Conservation (phyloP, 2,113 vertebrate genomes). For the Muntiacus muntjak region DNA sequence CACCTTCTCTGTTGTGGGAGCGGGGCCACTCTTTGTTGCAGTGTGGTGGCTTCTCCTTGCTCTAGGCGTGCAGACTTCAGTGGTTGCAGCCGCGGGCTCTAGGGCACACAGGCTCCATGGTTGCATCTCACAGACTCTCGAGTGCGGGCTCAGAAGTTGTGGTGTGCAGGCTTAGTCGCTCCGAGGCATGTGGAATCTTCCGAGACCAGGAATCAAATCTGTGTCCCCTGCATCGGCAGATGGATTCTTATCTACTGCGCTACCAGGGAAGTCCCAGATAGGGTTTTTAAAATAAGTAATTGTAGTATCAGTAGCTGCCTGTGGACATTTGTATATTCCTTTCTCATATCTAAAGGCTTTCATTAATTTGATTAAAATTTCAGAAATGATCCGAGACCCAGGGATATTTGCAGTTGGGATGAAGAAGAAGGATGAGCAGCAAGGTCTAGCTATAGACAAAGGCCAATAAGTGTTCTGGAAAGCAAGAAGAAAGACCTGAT, state of each 20-base stretch:
- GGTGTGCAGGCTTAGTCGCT: not conserved
- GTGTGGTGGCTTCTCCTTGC: not conserved
- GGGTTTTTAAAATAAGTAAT: not conserved
- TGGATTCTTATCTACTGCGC: not conserved
- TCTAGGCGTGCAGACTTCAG: not conserved
- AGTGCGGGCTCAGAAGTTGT: not conserved
- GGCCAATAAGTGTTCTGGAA: not conserved
- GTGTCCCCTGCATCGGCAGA: not conserved
- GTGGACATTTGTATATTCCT: not conserved
- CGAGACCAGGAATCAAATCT: not conserved
- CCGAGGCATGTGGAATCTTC: not conserved
- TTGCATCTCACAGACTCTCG: not conserved
- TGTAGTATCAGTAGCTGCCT: not conserved
- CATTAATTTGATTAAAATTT: not conserved
- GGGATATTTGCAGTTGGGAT: not conserved
- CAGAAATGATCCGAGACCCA: not conserved
- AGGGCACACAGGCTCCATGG: not conserved
- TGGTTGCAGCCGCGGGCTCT: accelerated
- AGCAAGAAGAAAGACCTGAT: not conserved
- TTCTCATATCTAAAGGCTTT: not conserved
- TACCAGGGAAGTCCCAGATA: not conserved
- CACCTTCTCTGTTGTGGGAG: not conserved
- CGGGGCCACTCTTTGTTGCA: not conserved
- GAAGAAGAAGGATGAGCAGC: not conserved
- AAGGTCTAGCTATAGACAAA: not conserved